Evolutionary conservation across 2,113 vertebrate species (phyloP).

Genomic region (Lycocorax pyrrhopterus): DNA sequence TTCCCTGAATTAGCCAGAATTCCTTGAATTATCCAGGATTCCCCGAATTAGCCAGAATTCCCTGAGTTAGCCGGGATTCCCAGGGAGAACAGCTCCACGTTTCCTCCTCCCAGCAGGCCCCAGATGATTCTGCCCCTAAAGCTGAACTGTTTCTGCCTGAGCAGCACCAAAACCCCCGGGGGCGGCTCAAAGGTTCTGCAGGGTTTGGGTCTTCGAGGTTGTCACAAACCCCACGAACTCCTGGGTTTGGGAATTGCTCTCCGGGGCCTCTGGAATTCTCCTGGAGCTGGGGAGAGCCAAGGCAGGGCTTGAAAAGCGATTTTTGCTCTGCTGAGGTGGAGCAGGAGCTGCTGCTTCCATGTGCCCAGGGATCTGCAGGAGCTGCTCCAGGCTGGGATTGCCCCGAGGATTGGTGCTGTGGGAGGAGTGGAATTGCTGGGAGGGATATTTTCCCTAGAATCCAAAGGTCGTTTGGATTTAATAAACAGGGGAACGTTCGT

Average conservation of each 20-base stretch:
- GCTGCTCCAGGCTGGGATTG: not conserved
- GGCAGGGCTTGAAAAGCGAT: not conserved
- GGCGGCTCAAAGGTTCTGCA: not conserved
- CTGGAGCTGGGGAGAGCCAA: not conserved
- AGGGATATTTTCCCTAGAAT: not conserved
- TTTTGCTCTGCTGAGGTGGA: not conserved
- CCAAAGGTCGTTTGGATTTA: not conserved
- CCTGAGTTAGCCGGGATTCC: not conserved
- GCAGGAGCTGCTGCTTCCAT: not conserved
- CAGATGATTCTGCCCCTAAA: not conserved
- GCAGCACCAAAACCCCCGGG: not conserved
- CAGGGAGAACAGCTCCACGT: not conserved
- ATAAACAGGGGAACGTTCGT: not conserved
- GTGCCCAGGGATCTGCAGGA: not conserved
- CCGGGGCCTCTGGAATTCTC: not conserved
- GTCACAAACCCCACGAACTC: not conserved
- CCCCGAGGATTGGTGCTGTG: not conserved
- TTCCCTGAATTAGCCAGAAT: not conserved
- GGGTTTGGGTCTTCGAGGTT: too few relatives aligned
- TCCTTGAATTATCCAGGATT: not conserved
- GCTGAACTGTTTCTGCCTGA: not conserved
- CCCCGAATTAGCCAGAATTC: fast-evolving
- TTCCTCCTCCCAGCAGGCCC: not conserved
- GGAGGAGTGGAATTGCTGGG: not conserved
- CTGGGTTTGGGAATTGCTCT: not conserved